A percentile compares a stretch with the other conserved stretches of the same genome.
phyloP scores from a whole-genome alignment of 2,113 vertebrate species.

The Sigmodon hispidus region DNA sequence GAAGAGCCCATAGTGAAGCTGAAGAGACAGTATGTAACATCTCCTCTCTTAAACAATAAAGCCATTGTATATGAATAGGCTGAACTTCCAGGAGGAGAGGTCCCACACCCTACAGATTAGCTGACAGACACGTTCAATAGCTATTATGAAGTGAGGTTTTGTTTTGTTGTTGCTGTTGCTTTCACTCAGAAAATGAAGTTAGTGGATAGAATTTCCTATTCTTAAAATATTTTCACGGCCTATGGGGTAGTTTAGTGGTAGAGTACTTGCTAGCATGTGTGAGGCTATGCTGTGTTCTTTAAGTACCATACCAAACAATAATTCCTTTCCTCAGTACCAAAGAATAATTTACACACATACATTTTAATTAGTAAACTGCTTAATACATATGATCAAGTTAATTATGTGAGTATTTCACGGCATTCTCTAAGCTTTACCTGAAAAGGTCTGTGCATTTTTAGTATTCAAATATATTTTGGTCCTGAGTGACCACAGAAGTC shows the following conservation, averaged over 20 bases:
- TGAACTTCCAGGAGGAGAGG: constrained; percentile 42
- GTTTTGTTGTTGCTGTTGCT: background rate
- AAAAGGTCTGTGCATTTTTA: constrained; percentile 34
- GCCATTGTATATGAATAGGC: constrained; percentile 54
- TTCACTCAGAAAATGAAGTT: constrained; percentile 40
- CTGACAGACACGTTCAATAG: constrained; percentile 49
- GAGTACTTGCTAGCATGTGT: background rate
- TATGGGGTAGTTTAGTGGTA: background rate
- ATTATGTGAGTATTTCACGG: constrained; percentile 58
- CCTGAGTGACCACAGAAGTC: constrained; percentile 23
- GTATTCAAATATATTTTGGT: constrained; percentile 58
- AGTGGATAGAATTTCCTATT: constrained; percentile 42
- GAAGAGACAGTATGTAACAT: constrained; percentile 52
- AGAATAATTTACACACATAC: constrained; percentile 40
- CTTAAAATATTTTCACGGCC: background rate
- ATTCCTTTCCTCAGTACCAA: constrained; percentile 48
- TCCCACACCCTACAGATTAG: constrained; percentile 38
- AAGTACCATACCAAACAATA: background rate
- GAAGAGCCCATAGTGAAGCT: constrained; percentile 51
- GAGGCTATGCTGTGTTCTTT: background rate
- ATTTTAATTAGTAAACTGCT: constrained; percentile 57
- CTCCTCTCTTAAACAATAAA: constrained; percentile 33
- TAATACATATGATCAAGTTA: background rate
- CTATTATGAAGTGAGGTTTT: constrained; percentile 55
- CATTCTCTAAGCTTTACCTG: constrained; percentile 41